Conservation (phyloP, 1,140 invertebrate genomes). For the Brachionus rotundiformis region DNA sequence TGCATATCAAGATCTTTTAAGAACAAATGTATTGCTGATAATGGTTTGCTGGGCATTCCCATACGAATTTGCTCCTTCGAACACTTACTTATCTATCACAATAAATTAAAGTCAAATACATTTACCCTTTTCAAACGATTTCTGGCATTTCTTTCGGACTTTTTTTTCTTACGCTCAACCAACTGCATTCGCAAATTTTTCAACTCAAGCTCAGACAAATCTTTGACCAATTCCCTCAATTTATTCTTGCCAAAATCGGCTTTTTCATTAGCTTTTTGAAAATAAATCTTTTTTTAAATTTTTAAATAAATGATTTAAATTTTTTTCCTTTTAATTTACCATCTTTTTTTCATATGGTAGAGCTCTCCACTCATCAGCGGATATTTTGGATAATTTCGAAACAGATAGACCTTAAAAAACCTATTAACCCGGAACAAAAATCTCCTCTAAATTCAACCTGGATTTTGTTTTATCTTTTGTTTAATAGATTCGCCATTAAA, state of each 20-base stretch:
- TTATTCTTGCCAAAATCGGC: background rate
- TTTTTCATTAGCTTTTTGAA: background rate
- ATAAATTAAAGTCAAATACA: background rate
- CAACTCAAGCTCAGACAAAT: background rate
- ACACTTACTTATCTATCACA: background rate
- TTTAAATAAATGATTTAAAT: too few species aligned
- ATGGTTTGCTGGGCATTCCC: background rate
- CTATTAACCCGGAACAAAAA: background rate
- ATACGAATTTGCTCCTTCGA: background rate
- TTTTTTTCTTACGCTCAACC: background rate
- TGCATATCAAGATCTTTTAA: background rate
- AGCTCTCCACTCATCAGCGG: background rate
- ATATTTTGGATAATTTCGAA: background rate
- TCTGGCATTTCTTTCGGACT: background rate
- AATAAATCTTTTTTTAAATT: background rate
- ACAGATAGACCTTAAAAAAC: background rate
- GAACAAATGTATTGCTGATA: background rate
- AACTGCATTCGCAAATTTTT: background rate
- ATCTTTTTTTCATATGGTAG: constrained; percentile 5
- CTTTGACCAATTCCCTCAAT: background rate
- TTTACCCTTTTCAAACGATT: background rate
- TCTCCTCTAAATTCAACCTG: background rate
- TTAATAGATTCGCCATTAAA: background rate
- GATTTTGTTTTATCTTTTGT: background rate
- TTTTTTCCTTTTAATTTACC: too few species aligned